Conservation (phyloP, 2,113 vertebrate genomes). For the Rhynchopsitta pachyrhyncha region DNA sequence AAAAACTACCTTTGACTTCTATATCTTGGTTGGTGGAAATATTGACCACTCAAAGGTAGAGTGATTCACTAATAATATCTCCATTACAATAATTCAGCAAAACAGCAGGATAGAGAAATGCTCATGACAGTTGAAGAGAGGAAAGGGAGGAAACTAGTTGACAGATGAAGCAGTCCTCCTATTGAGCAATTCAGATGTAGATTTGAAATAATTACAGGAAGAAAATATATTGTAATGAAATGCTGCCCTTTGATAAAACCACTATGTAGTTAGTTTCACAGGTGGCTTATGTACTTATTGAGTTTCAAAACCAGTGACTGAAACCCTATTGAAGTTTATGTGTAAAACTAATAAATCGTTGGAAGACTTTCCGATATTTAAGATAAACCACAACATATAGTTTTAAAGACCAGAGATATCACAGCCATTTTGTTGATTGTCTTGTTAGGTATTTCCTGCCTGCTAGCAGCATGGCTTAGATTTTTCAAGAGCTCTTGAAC, state of each 20-base stretch:
- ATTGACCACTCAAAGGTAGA: background rate
- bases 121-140: background rate
- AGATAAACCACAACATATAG: background rate
- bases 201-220: background rate
- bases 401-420: background rate
- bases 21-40: background rate
- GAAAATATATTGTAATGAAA: background rate
- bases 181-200: background rate
- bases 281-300: background rate
- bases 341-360: background rate
- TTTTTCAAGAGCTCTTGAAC: background rate
- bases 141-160: background rate
- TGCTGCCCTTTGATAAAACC: background rate
- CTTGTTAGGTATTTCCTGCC: background rate
- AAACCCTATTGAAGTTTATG: background rate
- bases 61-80: constrained; percentile 5
- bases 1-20: constrained; percentile 19
- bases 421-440: background rate
- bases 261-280: background rate
- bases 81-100: constrained; percentile 18
- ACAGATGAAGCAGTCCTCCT: background rate
- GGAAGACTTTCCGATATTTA: background rate
- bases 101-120: background rate
- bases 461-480: background rate
- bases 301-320: background rate